Evolutionary conservation across 2,797 vertebrate species (phyloP).

Genomic region (Simalia tracyae): DNA sequence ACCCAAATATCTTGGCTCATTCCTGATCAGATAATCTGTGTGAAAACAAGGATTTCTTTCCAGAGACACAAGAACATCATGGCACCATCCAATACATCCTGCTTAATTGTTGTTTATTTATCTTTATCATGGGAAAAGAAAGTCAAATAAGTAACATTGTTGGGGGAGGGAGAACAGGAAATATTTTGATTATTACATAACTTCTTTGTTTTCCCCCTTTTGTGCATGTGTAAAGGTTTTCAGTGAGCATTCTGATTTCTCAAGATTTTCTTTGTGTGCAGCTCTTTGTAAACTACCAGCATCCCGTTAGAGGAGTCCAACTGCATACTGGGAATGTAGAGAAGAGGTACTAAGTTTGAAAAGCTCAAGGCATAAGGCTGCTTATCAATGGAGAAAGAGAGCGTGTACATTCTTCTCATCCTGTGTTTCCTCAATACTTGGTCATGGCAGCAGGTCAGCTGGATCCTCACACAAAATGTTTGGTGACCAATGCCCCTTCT

Average conservation of each 20-base stretch:
- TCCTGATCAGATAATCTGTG: background rate
- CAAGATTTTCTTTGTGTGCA: slow-evolving; percentile 14
- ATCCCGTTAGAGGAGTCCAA: slow-evolving; percentile 8
- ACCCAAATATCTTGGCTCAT: background rate
- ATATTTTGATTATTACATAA: slow-evolving; percentile 12
- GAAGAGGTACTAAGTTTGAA: slow-evolving; percentile 35
- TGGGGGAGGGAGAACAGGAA: slow-evolving; percentile 13
- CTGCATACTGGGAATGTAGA: slow-evolving; percentile 25
- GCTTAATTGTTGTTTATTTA: slow-evolving; percentile 32
- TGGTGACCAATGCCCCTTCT: slow-evolving; percentile 14
- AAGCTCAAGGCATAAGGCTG: slow-evolving; percentile 42
- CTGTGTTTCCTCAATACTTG: slow-evolving; percentile 9
- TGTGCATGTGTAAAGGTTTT: slow-evolving; percentile 23
- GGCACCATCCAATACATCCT: background rate
- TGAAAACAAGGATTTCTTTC: background rate
- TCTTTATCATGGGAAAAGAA: slow-evolving; percentile 26
- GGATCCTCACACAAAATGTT: background rate
- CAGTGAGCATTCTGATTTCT: slow-evolving; percentile 20
- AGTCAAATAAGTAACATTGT: slow-evolving; percentile 32
- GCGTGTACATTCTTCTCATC: background rate
- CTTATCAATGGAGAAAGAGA: slow-evolving; percentile 28
- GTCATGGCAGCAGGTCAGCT: slow-evolving; percentile 66
- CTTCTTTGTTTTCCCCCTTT: background rate
- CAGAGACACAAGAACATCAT: background rate
- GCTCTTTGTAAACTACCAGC: slow-evolving; percentile 1